phyloP scores from a whole-genome alignment of 2,888 invertebrate genomes.

The Leptothorax acervorum region DNA sequence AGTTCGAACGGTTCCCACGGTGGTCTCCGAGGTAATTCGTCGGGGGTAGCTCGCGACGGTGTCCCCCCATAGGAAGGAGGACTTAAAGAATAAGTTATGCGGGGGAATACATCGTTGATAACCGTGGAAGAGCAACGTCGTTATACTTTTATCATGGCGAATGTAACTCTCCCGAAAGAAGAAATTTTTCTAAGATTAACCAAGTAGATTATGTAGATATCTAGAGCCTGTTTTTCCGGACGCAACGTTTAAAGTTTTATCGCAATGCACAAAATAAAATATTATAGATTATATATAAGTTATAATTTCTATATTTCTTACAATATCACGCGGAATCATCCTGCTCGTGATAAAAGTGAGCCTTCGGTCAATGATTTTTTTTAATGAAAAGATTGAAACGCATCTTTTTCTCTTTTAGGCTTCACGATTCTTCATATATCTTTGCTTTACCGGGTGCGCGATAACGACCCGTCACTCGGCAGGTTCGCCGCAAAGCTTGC shows the following conservation, averaged over 20 bases:
- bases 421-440: too few relatives aligned
- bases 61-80: constrained; percentile 12
- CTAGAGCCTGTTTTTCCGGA: constrained; percentile 31
- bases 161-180: background rate
- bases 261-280: background rate
- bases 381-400: too few relatives aligned
- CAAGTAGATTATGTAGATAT: background rate
- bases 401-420: background rate
- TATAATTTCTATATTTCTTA: background rate
- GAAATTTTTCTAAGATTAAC: background rate
- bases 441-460: background rate
- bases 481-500: background rate
- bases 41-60: constrained; percentile 19
- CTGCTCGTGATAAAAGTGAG: background rate
- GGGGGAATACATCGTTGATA: constrained; percentile 18
- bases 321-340: background rate
- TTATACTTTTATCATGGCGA: constrained; percentile 9
- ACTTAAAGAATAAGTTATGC: constrained; percentile 44
- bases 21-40: constrained; percentile 50
- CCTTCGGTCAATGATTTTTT: background rate
- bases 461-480: background rate
- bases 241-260: background rate
- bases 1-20: constrained; percentile 34
- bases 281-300: background rate
- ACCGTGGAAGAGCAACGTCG: background rate